Evolutionary conservation across 1,140 invertebrate species (phyloP).

Genomic region (Drosophila prosaltans): DNA sequence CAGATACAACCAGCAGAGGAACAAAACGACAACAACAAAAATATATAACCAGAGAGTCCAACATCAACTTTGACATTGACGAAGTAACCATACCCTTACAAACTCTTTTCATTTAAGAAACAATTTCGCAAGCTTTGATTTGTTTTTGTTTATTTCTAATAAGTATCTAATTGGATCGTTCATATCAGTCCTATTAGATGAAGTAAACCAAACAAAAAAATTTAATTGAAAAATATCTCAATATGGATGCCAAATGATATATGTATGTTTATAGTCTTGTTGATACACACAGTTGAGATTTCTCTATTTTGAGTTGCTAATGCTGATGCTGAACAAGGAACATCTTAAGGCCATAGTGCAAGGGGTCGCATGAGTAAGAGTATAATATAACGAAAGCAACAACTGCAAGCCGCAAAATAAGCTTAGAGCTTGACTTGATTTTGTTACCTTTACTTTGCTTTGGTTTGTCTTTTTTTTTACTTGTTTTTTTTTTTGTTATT

Average conservation of each 20-base stretch:
- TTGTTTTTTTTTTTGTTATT: slow-evolving; percentile 47
- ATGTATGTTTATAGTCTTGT: no score
- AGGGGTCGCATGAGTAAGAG: not conserved
- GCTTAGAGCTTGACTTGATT: slow-evolving; percentile 11
- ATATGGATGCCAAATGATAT: no score
- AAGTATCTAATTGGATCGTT: no score
- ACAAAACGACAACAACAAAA: slow-evolving; percentile 17
- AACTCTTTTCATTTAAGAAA: not conserved
- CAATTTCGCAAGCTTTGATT: not conserved
- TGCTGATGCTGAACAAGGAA: no score
- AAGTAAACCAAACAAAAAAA: no score
- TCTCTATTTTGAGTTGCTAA: no score
- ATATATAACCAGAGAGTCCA: not conserved
- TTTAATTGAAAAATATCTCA: no score
- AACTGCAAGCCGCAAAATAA: slow-evolving; percentile 14
- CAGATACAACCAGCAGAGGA: slow-evolving; percentile 13
- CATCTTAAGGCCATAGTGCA: not conserved
- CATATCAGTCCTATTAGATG: no score
- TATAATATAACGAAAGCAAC: slow-evolving; percentile 1
- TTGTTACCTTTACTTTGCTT: slow-evolving; percentile 44
- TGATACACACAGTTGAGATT: no score
- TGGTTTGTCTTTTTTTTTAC: slow-evolving; percentile 43
- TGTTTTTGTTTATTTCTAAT: not conserved
- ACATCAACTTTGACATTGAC: not conserved
- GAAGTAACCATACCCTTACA: not conserved